Percentiles rank a stretch among this genome's conserved stretches.
These are phyloP conservation scores for Morinoia aosen DNA, from an alignment of 2,888 invertebrate species.

Conservation along the genomic window DNA sequence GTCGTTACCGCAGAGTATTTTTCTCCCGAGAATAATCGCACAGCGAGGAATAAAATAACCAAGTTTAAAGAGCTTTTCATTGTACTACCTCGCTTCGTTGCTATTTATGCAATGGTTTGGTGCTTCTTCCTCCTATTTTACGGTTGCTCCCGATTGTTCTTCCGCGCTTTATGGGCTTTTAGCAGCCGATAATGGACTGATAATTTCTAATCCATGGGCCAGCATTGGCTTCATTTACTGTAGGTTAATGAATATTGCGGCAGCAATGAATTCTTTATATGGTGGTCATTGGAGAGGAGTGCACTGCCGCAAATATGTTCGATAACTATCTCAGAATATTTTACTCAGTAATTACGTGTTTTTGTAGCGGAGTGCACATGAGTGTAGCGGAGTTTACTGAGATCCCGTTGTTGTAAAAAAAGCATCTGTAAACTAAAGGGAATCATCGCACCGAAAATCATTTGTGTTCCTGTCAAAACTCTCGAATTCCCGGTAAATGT, in stretches of 20 bases:
- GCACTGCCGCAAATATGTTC: not conserved
- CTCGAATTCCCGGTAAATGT: not conserved
- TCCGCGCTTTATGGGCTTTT: not conserved
- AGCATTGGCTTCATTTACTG: not conserved
- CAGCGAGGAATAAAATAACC: not conserved
- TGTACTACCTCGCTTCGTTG: not conserved
- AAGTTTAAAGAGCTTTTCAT: slow-evolving; percentile 4
- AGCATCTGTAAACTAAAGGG: not conserved
- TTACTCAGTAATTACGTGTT: not conserved
- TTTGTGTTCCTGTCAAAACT: not conserved
- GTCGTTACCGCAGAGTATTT: not conserved
- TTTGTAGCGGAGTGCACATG: not conserved
- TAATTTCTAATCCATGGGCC: not conserved
- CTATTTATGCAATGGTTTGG: not conserved
- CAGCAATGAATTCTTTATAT: not conserved
- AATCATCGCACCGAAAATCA: not conserved
- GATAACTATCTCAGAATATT: not conserved
- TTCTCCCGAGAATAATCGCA: not conserved
- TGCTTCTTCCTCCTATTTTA: not conserved
- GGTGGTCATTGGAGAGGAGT: not conserved
- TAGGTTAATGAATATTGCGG: not conserved
- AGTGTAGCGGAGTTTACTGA: no score
- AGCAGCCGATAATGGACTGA: not conserved
- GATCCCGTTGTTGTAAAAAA: not conserved
- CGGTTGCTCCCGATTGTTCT: not conserved